Percentiles rank a stretch among this genome's conserved stretches.
Evolutionary conservation across 2,113 vertebrate species (phyloP).

Genomic region (Clarias gariepinus): DNA sequence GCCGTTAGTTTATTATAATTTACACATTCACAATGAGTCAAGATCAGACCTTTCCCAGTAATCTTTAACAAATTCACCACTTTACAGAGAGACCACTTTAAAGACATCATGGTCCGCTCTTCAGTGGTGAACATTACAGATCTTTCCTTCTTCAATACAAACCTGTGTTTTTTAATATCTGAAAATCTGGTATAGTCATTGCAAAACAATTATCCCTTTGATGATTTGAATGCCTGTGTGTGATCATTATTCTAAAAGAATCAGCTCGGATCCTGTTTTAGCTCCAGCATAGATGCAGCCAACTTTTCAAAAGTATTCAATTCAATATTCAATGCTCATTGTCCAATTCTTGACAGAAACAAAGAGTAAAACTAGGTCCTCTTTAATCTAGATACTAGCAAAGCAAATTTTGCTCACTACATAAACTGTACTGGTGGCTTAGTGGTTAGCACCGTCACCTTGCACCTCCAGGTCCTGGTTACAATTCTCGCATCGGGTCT

Average conservation of each 20-base stretch:
- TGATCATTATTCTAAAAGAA: neutral
- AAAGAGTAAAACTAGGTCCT: no score
- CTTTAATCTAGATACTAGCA: no score
- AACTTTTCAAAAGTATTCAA: no score
- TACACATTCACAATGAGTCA: neutral
- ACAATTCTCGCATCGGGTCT: no score
- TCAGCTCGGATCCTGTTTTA: neutral
- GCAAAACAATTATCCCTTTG: neutral
- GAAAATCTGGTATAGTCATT: neutral
- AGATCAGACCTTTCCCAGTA: neutral
- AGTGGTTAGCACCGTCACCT: no score
- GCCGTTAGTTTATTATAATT: neutral
- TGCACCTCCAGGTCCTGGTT: no score
- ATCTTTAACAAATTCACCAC: neutral
- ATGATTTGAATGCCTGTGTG: neutral
- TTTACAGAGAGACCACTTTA: neutral
- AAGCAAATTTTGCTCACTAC: no score
- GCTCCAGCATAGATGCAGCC: no score
- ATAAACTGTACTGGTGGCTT: no score
- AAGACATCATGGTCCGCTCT: neutral
- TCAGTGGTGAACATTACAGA: neutral
- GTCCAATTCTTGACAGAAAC: no score
- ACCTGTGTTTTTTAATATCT: neutral
- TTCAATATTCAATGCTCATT: no score
- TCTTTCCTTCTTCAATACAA: neutral